These are phyloP conservation scores for Leptonema lineaticorne DNA, from an alignment of 1,140 invertebrate genomes.

Conservation along the genomic window DNA sequence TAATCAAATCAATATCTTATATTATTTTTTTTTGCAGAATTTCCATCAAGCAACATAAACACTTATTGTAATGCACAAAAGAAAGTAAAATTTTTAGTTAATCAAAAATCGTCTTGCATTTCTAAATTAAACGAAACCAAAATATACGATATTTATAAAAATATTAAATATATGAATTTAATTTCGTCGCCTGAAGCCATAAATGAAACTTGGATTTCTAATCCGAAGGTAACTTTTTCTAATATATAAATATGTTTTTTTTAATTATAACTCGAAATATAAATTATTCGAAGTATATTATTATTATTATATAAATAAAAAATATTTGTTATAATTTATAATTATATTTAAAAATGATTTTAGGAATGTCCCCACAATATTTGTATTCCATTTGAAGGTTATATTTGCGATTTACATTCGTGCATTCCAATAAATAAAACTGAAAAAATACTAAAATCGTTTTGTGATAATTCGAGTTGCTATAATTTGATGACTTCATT, in stretches of 20 bases:
- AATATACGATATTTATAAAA: slow-evolving; percentile 46
- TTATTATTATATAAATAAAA: neutral
- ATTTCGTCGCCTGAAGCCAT: slow-evolving; percentile 32
- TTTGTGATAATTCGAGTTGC: too few relatives aligned
- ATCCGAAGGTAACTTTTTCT: slow-evolving; percentile 24
- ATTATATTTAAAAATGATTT: slow-evolving; percentile 43
- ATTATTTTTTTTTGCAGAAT: slow-evolving; percentile 38
- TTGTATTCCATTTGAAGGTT: slow-evolving; percentile 50
- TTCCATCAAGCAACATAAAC: slow-evolving; percentile 45
- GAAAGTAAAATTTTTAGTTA: slow-evolving; percentile 46
- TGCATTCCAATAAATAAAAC: slow-evolving; percentile 43
- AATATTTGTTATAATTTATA: slow-evolving; percentile 11
- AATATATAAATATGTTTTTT: slow-evolving; percentile 13
- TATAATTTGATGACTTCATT: slow-evolving; percentile 56
- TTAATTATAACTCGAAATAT: slow-evolving; percentile 19
- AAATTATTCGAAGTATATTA: neutral
- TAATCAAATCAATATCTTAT: neutral
- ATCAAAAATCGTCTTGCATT: slow-evolving; percentile 47
- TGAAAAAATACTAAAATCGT: slow-evolving; percentile 30
- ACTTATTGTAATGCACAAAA: slow-evolving; percentile 47
- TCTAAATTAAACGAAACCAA: slow-evolving; percentile 48
- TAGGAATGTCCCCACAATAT: slow-evolving; percentile 56
- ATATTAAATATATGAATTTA: slow-evolving; percentile 31
- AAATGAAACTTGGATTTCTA: slow-evolving; percentile 36
- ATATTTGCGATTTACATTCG: slow-evolving; percentile 49